These are phyloP conservation scores for Eumacrocentrus americanus DNA, from an alignment of 2,888 invertebrate species.

Conservation along the genomic window DNA sequence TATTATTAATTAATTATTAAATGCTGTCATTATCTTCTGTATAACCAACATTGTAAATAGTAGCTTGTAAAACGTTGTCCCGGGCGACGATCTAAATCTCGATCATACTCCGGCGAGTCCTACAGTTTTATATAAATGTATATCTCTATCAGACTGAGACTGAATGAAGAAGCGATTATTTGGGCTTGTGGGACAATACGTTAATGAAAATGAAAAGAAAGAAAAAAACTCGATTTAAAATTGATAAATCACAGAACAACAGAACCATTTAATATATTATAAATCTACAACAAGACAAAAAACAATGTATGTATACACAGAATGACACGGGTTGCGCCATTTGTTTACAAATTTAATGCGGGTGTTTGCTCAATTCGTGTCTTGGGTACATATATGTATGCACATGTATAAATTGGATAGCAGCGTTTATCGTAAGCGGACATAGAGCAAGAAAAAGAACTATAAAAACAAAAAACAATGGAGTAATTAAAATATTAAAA, in stretches of 20 bases:
- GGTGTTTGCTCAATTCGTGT: constrained; percentile 10
- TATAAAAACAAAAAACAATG: neutral
- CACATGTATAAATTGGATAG: constrained; percentile 8
- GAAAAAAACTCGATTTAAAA: neutral
- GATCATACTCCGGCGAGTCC: constrained; percentile 2
- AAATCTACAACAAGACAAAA: neutral
- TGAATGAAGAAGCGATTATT: constrained; percentile 9
- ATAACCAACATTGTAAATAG: constrained; percentile 16
- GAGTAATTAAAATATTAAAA: neutral
- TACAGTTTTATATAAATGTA: constrained; percentile 17
- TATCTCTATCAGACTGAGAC: constrained; percentile 17
- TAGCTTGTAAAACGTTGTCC: constrained; percentile 16
- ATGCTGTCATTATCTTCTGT: constrained; percentile 15
- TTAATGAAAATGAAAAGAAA: constrained; percentile 2
- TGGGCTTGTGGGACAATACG: constrained; percentile 12
- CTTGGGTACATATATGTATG: constrained; percentile 1
- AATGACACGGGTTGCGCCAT: constrained; percentile 5
- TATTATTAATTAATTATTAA: constrained; percentile 9
- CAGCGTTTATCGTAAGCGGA: constrained; percentile 16
- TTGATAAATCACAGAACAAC: neutral
- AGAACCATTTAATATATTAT: constrained; percentile 11
- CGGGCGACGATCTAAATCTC: constrained; percentile 7
- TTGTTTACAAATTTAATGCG: constrained; percentile 16
- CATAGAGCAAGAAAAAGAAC: neutral
- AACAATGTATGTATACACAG: neutral